Percentiles rank a stretch among this genome's conserved stretches.
Evolutionary conservation across 2,113 vertebrate species (phyloP).

Genomic region (Acrocephalus arundinaceus): DNA sequence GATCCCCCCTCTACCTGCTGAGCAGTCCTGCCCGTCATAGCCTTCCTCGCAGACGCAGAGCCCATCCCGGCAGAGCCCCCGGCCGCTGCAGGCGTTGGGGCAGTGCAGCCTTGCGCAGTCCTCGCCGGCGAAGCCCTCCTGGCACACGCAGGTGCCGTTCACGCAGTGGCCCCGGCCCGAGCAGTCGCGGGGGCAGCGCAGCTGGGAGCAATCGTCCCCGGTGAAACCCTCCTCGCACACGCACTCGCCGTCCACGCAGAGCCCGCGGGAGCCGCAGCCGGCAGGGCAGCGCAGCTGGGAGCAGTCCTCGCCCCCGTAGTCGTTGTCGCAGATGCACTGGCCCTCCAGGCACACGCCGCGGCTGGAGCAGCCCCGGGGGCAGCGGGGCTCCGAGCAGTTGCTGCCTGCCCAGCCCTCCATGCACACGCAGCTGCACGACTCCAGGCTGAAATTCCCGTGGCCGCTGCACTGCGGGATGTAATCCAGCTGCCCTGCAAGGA

Average conservation of each 20-base stretch:
- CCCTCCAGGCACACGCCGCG: constrained; percentile 91
- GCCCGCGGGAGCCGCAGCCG: constrained; percentile 87
- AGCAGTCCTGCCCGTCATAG: constrained; percentile 91
- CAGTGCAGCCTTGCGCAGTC: constrained; percentile 88
- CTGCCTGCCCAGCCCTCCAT: constrained; percentile 91
- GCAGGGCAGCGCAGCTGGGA: constrained; percentile 86
- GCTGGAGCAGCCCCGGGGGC: constrained; percentile 89
- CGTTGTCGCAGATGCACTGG: constrained; percentile 90
- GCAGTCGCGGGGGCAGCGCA: constrained; percentile 90
- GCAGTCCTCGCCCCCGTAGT: constrained; percentile 91
- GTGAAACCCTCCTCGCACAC: constrained; percentile 90
- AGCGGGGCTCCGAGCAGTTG: constrained; percentile 92
- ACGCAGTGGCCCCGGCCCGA: constrained; percentile 86
- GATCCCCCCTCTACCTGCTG: constrained; percentile 78
- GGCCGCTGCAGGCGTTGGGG: constrained; percentile 88
- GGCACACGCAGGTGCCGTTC: constrained; percentile 90
- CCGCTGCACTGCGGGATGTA: constrained; percentile 89
- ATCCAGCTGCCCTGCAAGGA: constrained; percentile 86
- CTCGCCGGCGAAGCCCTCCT: constrained; percentile 85
- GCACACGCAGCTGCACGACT: constrained; percentile 91
- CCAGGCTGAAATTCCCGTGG: constrained; percentile 93
- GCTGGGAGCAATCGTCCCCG: constrained; percentile 87
- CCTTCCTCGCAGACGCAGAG: constrained; percentile 89
- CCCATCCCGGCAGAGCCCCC: constrained; percentile 86
- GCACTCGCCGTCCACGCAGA: constrained; percentile 93